Conservation (phyloP, 2,888 invertebrate species). For the Eutolmus rufibarbis region DNA sequence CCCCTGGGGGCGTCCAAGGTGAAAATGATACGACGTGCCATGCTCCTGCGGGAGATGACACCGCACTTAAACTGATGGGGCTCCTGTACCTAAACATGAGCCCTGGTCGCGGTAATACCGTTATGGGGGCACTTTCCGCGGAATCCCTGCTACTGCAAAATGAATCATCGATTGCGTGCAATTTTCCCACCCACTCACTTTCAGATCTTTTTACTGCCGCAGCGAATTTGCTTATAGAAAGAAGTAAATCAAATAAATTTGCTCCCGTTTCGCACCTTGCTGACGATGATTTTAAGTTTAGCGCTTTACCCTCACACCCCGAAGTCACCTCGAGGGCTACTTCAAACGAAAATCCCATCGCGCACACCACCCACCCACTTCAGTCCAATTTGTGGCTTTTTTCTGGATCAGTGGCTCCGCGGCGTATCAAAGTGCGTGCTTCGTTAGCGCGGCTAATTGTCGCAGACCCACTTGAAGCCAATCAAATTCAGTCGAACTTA, state of each 20-base stretch:
- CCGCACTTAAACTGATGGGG: neutral
- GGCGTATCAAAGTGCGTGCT: neutral
- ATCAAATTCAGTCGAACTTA: neutral
- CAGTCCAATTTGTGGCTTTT: neutral
- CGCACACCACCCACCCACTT: neutral
- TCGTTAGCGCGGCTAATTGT: neutral
- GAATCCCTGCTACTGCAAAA: neutral
- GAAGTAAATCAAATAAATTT: neutral
- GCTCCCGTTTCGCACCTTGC: neutral
- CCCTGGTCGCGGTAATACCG: neutral
- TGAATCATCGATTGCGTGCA: neutral
- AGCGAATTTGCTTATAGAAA: neutral
- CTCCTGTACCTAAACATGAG: neutral
- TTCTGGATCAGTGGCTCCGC: neutral
- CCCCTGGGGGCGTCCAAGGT: neutral
- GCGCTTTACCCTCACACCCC: neutral
- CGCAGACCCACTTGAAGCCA: neutral
- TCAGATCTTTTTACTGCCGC: neutral
- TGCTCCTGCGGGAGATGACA: neutral
- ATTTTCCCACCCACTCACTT: neutral
- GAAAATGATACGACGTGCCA: neutral
- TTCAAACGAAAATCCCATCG: neutral
- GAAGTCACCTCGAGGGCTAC: neutral
- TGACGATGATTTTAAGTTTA: neutral
- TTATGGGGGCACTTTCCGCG: constrained; percentile 3